phyloP scores from a whole-genome alignment of 2,113 vertebrate genomes.

The Eubucco bourcierii region DNA sequence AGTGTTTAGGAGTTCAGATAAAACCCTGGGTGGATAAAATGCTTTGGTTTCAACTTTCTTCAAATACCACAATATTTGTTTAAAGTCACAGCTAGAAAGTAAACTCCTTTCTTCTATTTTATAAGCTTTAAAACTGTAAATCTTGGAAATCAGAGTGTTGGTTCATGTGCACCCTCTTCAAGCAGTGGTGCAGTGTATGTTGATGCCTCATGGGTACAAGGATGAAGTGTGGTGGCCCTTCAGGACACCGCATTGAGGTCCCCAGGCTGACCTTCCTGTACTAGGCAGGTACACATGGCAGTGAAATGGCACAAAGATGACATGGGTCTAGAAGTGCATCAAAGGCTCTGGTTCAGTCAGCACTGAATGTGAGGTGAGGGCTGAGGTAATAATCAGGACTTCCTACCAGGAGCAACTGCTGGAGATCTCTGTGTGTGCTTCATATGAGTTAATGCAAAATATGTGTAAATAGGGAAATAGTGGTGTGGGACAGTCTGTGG shows the following conservation, averaged over 20 bases:
- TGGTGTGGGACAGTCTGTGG: accelerated
- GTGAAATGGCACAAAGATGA: not conserved
- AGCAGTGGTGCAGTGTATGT: not conserved
- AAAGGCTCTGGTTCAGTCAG: not conserved
- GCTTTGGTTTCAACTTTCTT: not conserved
- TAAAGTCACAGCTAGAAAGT: not conserved
- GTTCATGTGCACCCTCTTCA: not conserved
- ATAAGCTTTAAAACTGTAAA: not conserved
- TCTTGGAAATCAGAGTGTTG: not conserved
- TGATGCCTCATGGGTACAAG: accelerated
- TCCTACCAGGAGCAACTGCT: not conserved
- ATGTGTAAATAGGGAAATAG: not conserved
- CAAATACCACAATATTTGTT: not conserved
- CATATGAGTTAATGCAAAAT: not conserved
- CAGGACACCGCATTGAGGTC: no score
- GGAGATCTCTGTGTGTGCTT: not conserved
- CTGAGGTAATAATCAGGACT: not conserved
- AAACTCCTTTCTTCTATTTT: not conserved
- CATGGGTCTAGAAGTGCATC: not conserved
- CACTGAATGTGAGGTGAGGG: not conserved
- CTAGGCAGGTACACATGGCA: not conserved
- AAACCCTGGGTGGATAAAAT: not conserved
- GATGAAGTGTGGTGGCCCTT: not conserved
- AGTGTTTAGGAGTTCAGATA: not conserved
- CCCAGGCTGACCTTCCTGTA: accelerated